A percentile compares a stretch with the other conserved stretches of the same genome.
These are phyloP conservation scores for Pachycephus smyrnensis DNA, from an alignment of 2,888 invertebrate genomes.

Conservation along the genomic window DNA sequence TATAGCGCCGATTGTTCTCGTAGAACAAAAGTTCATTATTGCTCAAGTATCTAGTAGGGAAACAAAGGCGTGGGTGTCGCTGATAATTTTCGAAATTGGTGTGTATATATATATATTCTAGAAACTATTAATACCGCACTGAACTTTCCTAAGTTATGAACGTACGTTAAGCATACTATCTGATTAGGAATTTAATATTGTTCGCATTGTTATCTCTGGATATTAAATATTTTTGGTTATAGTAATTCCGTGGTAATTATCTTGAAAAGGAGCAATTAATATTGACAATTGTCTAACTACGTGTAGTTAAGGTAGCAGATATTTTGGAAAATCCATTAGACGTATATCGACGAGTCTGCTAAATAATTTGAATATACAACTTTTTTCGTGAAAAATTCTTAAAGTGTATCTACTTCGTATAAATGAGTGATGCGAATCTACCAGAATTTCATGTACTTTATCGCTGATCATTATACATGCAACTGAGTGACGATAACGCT, in stretches of 20 bases:
- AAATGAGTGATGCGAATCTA: too few relatives aligned
- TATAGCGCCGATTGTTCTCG: neutral
- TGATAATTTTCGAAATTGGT: neutral
- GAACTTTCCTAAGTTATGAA: neutral
- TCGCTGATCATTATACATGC: neutral
- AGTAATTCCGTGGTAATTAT: too few relatives aligned
- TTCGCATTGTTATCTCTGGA: neutral
- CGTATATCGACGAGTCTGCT: neutral
- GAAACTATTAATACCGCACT: neutral
- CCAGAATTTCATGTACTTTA: neutral
- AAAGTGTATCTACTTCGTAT: too few relatives aligned
- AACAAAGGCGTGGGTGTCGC: neutral
- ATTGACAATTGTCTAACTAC: neutral
- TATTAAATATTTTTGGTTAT: neutral
- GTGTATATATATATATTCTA: neutral
- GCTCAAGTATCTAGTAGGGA: neutral
- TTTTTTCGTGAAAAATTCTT: neutral
- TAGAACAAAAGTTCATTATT: neutral
- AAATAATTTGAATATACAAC: neutral
- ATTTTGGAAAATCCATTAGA: too few relatives aligned
- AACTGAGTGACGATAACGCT: neutral
- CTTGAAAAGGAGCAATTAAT: too few relatives aligned
- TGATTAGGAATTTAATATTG: neutral
- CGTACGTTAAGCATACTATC: neutral
- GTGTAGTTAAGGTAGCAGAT: too few relatives aligned